These are phyloP conservation scores for Tenualosa ilisha DNA, from an alignment of 2,797 vertebrate species.

Conservation along the genomic window DNA sequence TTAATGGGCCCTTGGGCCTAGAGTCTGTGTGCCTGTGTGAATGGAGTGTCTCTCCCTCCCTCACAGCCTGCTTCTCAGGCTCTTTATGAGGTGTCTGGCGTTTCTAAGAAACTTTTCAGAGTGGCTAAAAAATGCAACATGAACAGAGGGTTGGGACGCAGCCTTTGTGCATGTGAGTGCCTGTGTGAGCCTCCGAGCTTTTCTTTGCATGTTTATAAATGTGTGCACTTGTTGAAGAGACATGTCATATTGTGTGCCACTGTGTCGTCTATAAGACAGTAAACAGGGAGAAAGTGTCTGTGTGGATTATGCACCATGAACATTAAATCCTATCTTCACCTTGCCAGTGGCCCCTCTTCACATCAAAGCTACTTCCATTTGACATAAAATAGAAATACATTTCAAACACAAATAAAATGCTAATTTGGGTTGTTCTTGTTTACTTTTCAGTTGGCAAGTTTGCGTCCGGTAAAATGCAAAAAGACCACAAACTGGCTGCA, in stretches of 20 bases:
- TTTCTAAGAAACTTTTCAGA: slow-evolving; percentile 83
- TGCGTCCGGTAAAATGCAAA: not conserved
- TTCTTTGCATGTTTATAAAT: slow-evolving; percentile 13
- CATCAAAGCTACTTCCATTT: not conserved
- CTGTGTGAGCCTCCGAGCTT: not conserved
- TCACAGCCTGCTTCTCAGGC: not conserved
- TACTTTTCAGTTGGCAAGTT: not conserved
- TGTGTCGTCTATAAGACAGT: not conserved
- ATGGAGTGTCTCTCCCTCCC: slow-evolving; percentile 11
- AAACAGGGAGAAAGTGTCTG: not conserved
- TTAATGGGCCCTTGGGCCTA: not conserved
- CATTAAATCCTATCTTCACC: not conserved
- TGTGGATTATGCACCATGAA: not conserved
- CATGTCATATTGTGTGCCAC: not conserved
- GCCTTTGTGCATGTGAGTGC: slow-evolving; percentile 7
- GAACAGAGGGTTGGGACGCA: slow-evolving; percentile 11
- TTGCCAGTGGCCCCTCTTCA: not conserved
- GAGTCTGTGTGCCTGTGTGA: not conserved
- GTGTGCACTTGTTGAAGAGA: slow-evolving; percentile 3
- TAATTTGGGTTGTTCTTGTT: not conserved
- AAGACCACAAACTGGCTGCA: not conserved
- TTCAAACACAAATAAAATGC: not conserved
- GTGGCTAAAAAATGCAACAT: slow-evolving; percentile 73
- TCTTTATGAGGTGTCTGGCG: slow-evolving; percentile 60
- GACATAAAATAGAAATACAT: not conserved